These are phyloP conservation scores for Lydus trimaculatus DNA, from an alignment of 2,888 invertebrate species.

Conservation along the genomic window DNA sequence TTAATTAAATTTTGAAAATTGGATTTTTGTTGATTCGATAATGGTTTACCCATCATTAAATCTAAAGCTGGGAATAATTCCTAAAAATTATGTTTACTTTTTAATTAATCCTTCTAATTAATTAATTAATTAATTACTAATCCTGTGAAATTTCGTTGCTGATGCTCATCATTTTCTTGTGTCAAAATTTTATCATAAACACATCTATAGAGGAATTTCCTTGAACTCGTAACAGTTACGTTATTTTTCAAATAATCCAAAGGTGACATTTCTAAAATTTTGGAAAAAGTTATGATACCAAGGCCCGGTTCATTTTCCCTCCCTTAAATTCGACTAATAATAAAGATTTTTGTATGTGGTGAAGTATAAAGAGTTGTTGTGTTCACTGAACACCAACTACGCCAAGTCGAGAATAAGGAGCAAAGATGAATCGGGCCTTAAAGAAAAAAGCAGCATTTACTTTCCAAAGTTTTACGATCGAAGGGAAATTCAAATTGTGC, in stretches of 20 bases:
- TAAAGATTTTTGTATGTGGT: too few species aligned
- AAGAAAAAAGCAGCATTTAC: slow-evolving; percentile 51
- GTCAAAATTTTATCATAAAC: slow-evolving; percentile 60
- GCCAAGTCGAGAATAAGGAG: background rate
- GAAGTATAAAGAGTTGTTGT: too few species aligned
- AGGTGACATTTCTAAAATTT: slow-evolving; percentile 69
- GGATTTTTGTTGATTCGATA: slow-evolving; percentile 62
- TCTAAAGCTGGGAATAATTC: slow-evolving; percentile 65
- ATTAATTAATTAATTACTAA: background rate
- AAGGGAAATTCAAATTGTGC: slow-evolving; percentile 80
- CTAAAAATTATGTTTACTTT: too few species aligned
- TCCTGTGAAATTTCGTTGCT: background rate
- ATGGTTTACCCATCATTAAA: slow-evolving; percentile 71
- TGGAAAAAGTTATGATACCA: too few species aligned
- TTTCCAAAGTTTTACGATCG: slow-evolving; percentile 65
- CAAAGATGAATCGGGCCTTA: too few species aligned
- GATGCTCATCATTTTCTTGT: background rate
- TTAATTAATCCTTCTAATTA: background rate
- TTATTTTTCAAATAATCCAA: slow-evolving; percentile 75
- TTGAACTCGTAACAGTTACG: slow-evolving; percentile 69
- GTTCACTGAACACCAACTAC: too few species aligned
- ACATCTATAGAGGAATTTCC: slow-evolving; percentile 65
- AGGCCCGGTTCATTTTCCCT: too few species aligned
- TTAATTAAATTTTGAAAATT: slow-evolving; percentile 63
- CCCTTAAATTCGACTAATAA: too few species aligned